Base-by-base conservation (phyloP, 1,140 invertebrate species). In the Rhynchophorus ferrugineus region DNA sequence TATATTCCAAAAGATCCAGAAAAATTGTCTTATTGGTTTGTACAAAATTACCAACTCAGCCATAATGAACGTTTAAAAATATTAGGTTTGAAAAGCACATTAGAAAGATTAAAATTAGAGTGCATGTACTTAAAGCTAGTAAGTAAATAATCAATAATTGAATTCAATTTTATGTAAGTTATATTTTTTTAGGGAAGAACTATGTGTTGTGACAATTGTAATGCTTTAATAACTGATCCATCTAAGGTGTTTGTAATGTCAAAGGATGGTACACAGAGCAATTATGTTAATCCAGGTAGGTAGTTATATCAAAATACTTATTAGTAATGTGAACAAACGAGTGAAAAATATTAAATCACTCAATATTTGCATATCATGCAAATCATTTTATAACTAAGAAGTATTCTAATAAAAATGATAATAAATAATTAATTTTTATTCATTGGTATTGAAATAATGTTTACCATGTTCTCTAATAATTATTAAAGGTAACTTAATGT, bases 231-330 rank as follows among this genome's bases (percentile, higher is more conserved):
- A 36, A 82, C 82, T 11, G 73, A 79, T 54, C 83, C 81, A 38
- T 75, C 72, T 2, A 77, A 90, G 59, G 76, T 90, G 29, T 88
- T 93, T 68, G 80, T 83, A 34, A 89, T 92, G 85, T 85, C 85
- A 11, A 77, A 79, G 49, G 84, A 89, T 65, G 89, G 89, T 0
- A 80, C 87, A 0, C 81, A 89, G 67, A 82, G 80, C 33, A 85
- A 87, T 35, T 93, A 87, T 66, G 86, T 88, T 9, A 93, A 93
- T 74, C 80, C 84, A 41, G 73, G 73, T 73, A 54, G n/a, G n/a
- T n/a, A n/a, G n/a, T n/a, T n/a, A n/a, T n/a, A n/a, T n/a, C n/a
- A n/a, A n/a, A n/a, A n/a, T n/a, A n/a, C n/a, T n/a, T n/a, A n/a
- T n/a, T n/a, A n/a, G n/a, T n/a, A n/a, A n/a, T n/a, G n/a, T n/a